A percentile compares a stretch with the other conserved stretches of the same genome.
Conservation (phyloP, 2,797 vertebrate genomes). For the Amphiprion clarkii region DNA sequence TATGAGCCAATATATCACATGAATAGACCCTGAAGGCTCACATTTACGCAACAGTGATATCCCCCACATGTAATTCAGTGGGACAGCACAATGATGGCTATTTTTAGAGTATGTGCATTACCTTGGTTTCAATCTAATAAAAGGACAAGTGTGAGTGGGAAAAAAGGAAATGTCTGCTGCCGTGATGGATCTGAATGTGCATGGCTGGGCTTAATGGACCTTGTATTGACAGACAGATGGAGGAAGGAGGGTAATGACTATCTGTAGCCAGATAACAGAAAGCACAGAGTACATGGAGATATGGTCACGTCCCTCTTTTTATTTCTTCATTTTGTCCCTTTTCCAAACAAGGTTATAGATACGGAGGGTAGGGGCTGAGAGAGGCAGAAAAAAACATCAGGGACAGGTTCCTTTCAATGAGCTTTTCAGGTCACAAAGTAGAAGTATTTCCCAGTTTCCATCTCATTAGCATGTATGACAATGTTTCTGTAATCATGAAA, state of each 20-base stretch:
- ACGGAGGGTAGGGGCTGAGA: not conserved
- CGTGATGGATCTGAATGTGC: constrained; percentile 68
- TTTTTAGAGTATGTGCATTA: constrained; percentile 75
- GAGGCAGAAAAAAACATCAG: constrained; percentile 6
- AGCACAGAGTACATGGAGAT: constrained; percentile 68
- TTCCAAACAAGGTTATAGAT: constrained; percentile 62
- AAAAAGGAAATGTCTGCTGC: constrained; percentile 76
- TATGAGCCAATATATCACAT: constrained; percentile 72
- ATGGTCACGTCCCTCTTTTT: constrained; percentile 66
- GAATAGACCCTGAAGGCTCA: constrained; percentile 68
- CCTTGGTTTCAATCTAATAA: constrained; percentile 75
- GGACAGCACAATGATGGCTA: constrained; percentile 71
- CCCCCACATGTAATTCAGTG: constrained; percentile 61
- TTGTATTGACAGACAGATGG: constrained; percentile 81
- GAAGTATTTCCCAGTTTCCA: constrained; percentile 32
- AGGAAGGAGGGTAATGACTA: constrained; percentile 80
- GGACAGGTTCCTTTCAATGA: constrained; percentile 20
- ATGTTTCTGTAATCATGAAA: constrained; percentile 30
- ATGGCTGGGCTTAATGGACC: constrained; percentile 73
- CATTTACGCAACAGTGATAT: constrained; percentile 60
- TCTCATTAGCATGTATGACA: constrained; percentile 44
- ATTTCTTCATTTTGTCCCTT: constrained; percentile 55
- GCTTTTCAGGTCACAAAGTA: constrained; percentile 45
- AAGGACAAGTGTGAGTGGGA: constrained; percentile 76
- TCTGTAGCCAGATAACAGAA: constrained; percentile 72